Base-by-base conservation (phyloP, 2,888 invertebrate species). In the Andricus quercusramuli region DNA sequence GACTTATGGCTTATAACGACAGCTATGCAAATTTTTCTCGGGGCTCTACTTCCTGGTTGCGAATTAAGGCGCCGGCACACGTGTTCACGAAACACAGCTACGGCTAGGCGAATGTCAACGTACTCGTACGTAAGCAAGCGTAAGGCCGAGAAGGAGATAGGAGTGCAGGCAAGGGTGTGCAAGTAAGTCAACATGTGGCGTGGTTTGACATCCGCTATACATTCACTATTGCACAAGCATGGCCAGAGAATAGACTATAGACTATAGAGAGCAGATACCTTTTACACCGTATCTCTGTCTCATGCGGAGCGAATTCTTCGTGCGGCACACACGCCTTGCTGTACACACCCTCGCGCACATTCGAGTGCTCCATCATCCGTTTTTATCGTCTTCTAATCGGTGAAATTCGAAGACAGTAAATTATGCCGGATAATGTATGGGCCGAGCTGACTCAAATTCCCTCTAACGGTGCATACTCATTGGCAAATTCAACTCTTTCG, bases 121-220 rank as follows among this genome's bases (percentile, higher is more conserved):
- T 79, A 82, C 37, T 37, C 37, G 37, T 37, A 37, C 37, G 37
- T 37, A 37, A 37, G 37, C 37, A 37, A 37, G 37, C 37, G 37
- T 37, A 37, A 37, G 37, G 37, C 37, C 37, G 37, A 37, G 37
- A 2, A 82, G 68, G 82, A 79, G 81, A 82, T 82, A 83, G 76
- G 80, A 83, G 82, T 77, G 87, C 84, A 88, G 89, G 89, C 84
- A 89, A 89, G 89, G 90, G 89, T 90, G 87, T 85, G 86, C 80
- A 81, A 37, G 37, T 37, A 37, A 37, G 84, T 79, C 81, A 83
- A 85, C 86, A 84, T 86, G 87, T 86, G 86, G 85, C 84, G 89
- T 88, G 89, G 90, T 89, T 91, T 91, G 91, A 92, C 92, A 92
- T 92, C 92, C 92, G 92, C 90, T 90, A 90, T 91, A 91, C 92